Evolutionary conservation across 2,113 vertebrate genomes (phyloP), one percentile per base, ranked within the genome.

Genomic region (Prolemur simus): DNA sequence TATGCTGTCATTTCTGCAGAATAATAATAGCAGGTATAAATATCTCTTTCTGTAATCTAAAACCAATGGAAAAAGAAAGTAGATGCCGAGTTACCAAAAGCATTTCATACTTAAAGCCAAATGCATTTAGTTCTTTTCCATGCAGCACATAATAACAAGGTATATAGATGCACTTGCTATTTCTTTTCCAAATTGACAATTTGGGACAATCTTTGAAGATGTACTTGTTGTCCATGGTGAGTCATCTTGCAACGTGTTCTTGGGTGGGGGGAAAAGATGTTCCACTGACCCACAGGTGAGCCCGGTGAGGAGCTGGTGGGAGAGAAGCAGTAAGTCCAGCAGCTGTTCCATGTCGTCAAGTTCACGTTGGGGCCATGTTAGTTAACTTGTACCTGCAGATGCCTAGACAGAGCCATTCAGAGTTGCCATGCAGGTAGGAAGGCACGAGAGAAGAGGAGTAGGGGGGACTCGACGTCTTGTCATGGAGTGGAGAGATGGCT

Each of bases 1-100:
- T 95, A 78, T 74, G 93, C 82, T 96, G 91, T 89, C 83, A 0
- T 87, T 97, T 94, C 89, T 94, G 94, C 54, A 66, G 71, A 39
- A n/a, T 96, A 96, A 94, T 97, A 97, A 91, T 83, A 96, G 66
- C 71, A 86, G 86, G 52, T 73, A 78, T 45, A 52, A 69, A 93
- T 37, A 80, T 37, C n/a, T 66, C 45, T 82, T 74, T 68, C 84
- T 73, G 39, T 52, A 84, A 58, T 64, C 52, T 84, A 58, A 85
- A 58, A 89, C 89, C 54, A 83, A 37, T 42, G 37, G 32, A 64
- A 63, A 76, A 73, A 82, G 60, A 58, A 94, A 94, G 39, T 27
- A 25, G 52, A 77, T 8, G 42, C 74, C 7, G 47, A 66, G 25
- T 63, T 73, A 66, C 18, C 39, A 87, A 64, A 74, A 66, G 56